Percentiles rank a stretch among this genome's conserved stretches.
Evolutionary conservation across 2,113 vertebrate genomes (phyloP).

Genomic region (Rhinopomastus cyanomelas): DNA sequence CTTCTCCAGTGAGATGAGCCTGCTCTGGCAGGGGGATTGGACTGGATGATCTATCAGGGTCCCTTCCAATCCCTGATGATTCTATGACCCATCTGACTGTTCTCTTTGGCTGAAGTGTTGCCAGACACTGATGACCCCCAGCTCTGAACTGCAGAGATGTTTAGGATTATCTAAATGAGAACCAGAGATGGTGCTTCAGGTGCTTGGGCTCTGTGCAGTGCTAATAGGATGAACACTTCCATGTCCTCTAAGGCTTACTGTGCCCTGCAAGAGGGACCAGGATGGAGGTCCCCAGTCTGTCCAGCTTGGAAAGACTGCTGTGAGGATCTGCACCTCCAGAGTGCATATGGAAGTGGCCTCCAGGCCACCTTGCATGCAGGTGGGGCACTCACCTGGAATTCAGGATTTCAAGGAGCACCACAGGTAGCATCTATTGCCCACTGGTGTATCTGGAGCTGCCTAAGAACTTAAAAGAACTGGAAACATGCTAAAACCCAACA

Average conservation of each 20-base stretch:
- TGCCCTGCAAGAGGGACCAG: background rate
- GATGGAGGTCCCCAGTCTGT: background rate
- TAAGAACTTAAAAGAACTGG: background rate
- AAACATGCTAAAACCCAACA: background rate
- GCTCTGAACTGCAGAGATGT: background rate
- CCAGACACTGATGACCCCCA: background rate
- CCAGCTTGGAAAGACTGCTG: background rate
- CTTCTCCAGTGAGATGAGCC: too few relatives aligned
- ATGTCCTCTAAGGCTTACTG: background rate
- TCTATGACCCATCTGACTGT: background rate
- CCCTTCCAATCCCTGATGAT: too few relatives aligned
- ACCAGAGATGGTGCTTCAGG: background rate
- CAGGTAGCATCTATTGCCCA: background rate
- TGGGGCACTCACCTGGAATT: background rate
- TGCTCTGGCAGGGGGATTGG: too few relatives aligned
- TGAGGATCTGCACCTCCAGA: background rate
- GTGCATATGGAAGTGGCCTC: accelerated
- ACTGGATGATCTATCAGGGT: too few relatives aligned
- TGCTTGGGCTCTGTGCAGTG: background rate
- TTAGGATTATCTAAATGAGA: background rate
- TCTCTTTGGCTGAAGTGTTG: background rate
- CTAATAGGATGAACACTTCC: background rate
- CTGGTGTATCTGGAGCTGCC: background rate
- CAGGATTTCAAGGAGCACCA: background rate
- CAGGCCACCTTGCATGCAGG: background rate